Conservation (phyloP, 2,888 invertebrate genomes). For the Ochlodes sylvanus region DNA sequence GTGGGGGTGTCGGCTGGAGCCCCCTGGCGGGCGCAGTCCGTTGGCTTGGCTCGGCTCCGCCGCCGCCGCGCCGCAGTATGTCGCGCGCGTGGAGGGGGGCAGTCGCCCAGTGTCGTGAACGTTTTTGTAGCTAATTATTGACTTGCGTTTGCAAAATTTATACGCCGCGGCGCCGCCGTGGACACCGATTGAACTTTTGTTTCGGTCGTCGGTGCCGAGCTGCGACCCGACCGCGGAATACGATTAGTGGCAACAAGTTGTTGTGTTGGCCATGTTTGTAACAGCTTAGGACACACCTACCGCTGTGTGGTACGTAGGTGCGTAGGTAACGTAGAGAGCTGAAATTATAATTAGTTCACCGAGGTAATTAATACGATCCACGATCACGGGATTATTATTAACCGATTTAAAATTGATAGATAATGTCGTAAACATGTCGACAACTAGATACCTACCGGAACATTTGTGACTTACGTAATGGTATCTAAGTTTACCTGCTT, state of each 20-base stretch:
- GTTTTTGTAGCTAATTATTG: slow-evolving; percentile 42
- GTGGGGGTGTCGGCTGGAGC: slow-evolving; percentile 51
- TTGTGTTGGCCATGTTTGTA: not conserved
- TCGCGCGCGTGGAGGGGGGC: slow-evolving; percentile 55
- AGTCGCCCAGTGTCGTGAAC: slow-evolving; percentile 41
- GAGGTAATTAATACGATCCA: too few relatives aligned
- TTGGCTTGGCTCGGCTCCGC: slow-evolving; percentile 49
- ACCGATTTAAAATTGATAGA: too few relatives aligned
- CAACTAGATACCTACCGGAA: too few relatives aligned
- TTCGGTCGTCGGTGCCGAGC: slow-evolving; percentile 19
- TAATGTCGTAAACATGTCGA: too few relatives aligned
- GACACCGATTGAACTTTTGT: slow-evolving; percentile 40
- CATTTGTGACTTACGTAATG: too few relatives aligned
- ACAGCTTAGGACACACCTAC: slow-evolving; percentile 1
- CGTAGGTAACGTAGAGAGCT: too few relatives aligned
- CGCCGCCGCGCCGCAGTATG: slow-evolving; percentile 47
- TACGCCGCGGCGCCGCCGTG: slow-evolving; percentile 32
- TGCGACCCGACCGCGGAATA: slow-evolving; percentile 2
- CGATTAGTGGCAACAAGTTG: slow-evolving; percentile 14
- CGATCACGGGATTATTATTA: too few relatives aligned
- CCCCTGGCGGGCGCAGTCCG: slow-evolving; percentile 59
- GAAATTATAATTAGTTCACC: too few relatives aligned
- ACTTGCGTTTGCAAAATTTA: slow-evolving; percentile 42
- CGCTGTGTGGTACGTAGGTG: not conserved
- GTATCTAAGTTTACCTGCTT: too few relatives aligned